phyloP scores from a whole-genome alignment of 2,113 vertebrate species.

The Pollimyrus isidori region DNA sequence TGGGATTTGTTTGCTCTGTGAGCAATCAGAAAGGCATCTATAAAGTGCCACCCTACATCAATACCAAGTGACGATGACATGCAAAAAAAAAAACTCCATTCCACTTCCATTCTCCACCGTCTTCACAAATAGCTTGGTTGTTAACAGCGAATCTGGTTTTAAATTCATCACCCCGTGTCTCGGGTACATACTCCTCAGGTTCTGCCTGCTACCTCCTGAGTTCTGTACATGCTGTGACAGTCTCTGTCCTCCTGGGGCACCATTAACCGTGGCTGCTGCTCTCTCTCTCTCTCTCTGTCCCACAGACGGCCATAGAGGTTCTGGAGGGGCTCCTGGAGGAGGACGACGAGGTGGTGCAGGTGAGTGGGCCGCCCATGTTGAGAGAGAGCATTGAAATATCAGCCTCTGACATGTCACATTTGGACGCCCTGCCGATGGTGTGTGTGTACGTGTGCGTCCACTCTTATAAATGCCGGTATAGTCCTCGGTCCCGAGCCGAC shows the following conservation, averaged over 20 bases:
- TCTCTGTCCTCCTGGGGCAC: neutral
- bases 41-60: neutral
- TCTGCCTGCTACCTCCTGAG: neutral
- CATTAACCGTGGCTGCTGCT: neutral
- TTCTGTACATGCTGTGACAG: neutral
- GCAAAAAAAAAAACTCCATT: neutral
- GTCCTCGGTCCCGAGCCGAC: neutral
- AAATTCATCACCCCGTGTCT: neutral
- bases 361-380: slow-evolving; percentile 30
- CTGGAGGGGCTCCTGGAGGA: slow-evolving; percentile 67
- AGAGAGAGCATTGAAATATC: neutral
- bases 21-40: neutral
- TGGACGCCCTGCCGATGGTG: neutral
- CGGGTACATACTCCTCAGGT: neutral
- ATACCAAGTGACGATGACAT: neutral
- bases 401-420: no score
- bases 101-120: neutral
- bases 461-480: no score
- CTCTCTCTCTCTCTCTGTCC: slow-evolving; percentile 19
- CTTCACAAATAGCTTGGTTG: neutral
- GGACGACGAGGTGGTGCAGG: slow-evolving; percentile 72
- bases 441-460: neutral
- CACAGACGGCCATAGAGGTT: slow-evolving; percentile 60
- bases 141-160: neutral
- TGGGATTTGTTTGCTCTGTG: neutral